Base-by-base conservation (phyloP, 2,113 vertebrate genomes). In the Amblyornis subalaris region DNA sequence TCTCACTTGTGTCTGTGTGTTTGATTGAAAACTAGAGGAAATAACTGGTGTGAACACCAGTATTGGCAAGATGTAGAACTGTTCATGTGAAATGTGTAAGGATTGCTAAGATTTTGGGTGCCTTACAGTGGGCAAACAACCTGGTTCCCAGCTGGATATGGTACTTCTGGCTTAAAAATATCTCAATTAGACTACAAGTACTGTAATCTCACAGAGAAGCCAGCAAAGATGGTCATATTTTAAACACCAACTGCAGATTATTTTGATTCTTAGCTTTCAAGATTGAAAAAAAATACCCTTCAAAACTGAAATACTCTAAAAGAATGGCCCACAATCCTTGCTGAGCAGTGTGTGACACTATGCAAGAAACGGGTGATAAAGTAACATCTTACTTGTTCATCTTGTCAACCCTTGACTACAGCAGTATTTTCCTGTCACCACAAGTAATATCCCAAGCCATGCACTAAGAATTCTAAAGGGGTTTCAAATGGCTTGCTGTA, bases 11-110 rank as follows among this genome's bases (percentile, higher is more conserved):
- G 48, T 45, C 61, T 90, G 36, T 48, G 58, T 70, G 48, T 86
- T 81, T 94, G 76, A 83, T 92, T 94, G 85, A 91, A 89, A 73
- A 91, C 51, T 5, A 82, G 48, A 76, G 51, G 78, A 92, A 91
- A 74, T 66, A 90, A 91, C 67, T 88, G 20, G 47, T 83, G 66
- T 58, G 51, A 95, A 89, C 50, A 65, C 7, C 35, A 73, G 62
- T 28, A 82, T 26, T 89, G 40, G 42, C 54, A 89, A 76, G 81
- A 69, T 45, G 26, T 33, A 89, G 87, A 87, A 72, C 55, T 22
- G 22, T 58, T 93, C 62, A 18, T 14, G 16, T 85, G 48, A 73
- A 24, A 16, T 45, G 16, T 60, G 57, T 82, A 81, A 89, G 36
- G 40, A 92, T n/a, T 85, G 45, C 50, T 60, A 44, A 66, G 58